A percentile compares a stretch with the other conserved stretches of the same genome.
Evolutionary conservation across 2,888 invertebrate species (phyloP).

Genomic region (Ornithoptera priamus): DNA sequence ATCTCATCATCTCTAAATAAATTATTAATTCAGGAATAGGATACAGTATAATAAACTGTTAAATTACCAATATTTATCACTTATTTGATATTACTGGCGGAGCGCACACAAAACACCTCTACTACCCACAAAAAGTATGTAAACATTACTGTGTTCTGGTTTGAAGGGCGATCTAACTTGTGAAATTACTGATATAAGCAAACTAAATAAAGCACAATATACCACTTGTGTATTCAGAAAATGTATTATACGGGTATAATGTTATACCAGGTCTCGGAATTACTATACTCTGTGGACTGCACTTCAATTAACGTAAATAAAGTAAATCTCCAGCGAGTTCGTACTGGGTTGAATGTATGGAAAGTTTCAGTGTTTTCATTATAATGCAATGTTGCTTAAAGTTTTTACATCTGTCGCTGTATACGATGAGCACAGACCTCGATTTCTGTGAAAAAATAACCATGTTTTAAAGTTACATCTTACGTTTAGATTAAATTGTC

Average conservation of each 20-base stretch:
- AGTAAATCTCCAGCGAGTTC: not conserved
- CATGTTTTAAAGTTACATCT: not conserved
- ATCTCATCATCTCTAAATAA: no score
- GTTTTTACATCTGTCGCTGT: not conserved
- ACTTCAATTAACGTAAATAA: slow-evolving; percentile 6
- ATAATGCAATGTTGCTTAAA: not conserved
- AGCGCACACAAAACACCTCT: no score
- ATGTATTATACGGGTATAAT: not conserved
- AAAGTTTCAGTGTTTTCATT: not conserved
- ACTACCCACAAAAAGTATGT: no score
- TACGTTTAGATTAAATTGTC: not conserved
- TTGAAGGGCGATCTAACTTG: no score
- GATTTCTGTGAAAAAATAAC: not conserved
- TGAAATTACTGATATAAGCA: not conserved
- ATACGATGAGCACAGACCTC: not conserved
- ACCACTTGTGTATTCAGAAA: not conserved
- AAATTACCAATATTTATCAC: no score
- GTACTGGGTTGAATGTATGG: not conserved
- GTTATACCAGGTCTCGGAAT: not conserved
- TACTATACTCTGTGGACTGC: not conserved
- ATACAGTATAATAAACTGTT: no score
- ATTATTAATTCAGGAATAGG: no score
- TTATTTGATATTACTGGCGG: no score
- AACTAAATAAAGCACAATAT: not conserved
- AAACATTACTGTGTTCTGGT: no score